Percentiles rank a stretch among this genome's conserved stretches.
phyloP scores from a whole-genome alignment of 1,140 invertebrate genomes.

The Drosophila busckii region DNA sequence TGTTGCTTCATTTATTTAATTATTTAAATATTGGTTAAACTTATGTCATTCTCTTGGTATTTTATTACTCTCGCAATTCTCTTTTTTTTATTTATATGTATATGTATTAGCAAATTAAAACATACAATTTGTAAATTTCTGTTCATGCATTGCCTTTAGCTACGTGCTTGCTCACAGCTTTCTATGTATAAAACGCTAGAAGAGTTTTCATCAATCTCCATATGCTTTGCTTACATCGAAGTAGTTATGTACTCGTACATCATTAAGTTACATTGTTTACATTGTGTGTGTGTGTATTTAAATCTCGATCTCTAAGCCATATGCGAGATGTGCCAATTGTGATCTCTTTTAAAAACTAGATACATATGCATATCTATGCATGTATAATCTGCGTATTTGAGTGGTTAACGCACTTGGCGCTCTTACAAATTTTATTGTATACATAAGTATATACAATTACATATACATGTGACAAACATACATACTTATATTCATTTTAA shows the following conservation, averaged over 20 bases:
- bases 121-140: conserved; percentile 29
- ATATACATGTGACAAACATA: conserved; percentile 36
- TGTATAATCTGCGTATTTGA: conserved; percentile 19
- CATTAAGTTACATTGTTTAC: conserved; percentile 60
- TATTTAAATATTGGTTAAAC: conserved; percentile 38
- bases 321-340: conserved; percentile 58
- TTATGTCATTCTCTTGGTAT: background rate
- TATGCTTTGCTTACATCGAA: conserved; percentile 28
- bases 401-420: conserved; percentile 44
- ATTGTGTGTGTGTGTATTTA: conserved; percentile 12
- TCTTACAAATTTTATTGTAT: conserved; percentile 55
- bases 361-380: conserved; percentile 12
- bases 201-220: conserved; percentile 20
- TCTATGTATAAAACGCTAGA: too few species aligned
- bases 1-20: too few species aligned
- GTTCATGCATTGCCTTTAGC: conserved; percentile 1
- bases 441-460: conserved; percentile 49
- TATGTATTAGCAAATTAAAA: conserved; percentile 48
- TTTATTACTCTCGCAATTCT: conserved; percentile 2
- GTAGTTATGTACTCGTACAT: conserved; percentile 14
- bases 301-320: conserved; percentile 13
- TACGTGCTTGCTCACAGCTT: conserved; percentile 7
- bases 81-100: conserved; percentile 20
- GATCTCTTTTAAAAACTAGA: conserved; percentile 58
- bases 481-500: conserved; percentile 34